phyloP scores from a whole-genome alignment of 2,888 invertebrate species.

The Artemia sinica region DNA sequence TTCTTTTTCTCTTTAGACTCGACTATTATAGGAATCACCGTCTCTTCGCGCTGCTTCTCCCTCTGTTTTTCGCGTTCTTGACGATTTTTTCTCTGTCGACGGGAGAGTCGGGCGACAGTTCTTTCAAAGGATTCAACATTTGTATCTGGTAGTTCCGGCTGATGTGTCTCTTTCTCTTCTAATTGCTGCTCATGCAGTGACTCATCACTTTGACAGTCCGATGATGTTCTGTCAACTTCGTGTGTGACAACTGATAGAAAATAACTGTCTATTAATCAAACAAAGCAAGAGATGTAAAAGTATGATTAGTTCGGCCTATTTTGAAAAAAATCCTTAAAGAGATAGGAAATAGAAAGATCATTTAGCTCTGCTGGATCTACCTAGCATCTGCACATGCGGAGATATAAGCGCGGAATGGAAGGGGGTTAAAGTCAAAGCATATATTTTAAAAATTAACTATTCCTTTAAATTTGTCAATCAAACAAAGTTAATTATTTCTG shows the following conservation, averaged over 20 bases:
- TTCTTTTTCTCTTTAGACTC: conserved; percentile 7
- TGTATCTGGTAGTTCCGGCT: conserved; percentile 23
- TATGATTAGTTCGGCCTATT: too few species aligned
- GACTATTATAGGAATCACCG: conserved; percentile 25
- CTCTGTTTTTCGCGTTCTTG: conserved; percentile 20
- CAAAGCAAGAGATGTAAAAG: too few species aligned
- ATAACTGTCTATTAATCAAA: background rate
- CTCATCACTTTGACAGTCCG: conserved; percentile 2
- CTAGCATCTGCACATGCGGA: too few species aligned
- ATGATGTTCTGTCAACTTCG: background rate
- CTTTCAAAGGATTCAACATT: conserved; percentile 13
- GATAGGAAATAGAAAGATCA: too few species aligned
- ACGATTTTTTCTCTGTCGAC: conserved; percentile 17
- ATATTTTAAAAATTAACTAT: too few species aligned
- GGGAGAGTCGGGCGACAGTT: conserved; percentile 9
- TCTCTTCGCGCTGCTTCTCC: conserved; percentile 16
- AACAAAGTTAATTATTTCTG: too few species aligned
- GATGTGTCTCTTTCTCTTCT: conserved; percentile 27
- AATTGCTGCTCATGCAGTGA: background rate
- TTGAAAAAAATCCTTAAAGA: too few species aligned
- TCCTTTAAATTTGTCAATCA: too few species aligned
- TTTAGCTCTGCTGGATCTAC: too few species aligned
- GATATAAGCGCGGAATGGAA: too few species aligned
- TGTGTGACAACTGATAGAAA: background rate
- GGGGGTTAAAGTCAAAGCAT: too few species aligned